Evolutionary conservation across 2,113 vertebrate species (phyloP).

Genomic region (Poecile atricapillus): DNA sequence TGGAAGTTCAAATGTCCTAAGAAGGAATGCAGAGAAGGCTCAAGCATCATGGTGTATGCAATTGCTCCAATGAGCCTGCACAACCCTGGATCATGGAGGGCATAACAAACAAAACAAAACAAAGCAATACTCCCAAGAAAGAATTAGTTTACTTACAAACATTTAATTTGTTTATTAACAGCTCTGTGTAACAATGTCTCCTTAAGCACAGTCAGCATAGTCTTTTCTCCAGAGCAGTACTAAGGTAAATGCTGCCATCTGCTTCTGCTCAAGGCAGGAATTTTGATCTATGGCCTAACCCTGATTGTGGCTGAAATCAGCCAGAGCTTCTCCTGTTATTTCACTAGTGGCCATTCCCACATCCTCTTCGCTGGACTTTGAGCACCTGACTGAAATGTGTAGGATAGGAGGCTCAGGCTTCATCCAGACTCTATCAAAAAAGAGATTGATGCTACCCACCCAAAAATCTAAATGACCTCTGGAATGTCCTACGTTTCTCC

Average conservation of each 20-base stretch:
- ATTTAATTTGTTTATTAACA: background rate
- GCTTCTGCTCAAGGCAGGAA: background rate
- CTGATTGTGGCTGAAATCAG: background rate
- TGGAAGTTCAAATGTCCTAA: background rate
- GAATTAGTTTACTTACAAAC: background rate
- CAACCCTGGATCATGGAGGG: background rate
- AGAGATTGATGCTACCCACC: background rate
- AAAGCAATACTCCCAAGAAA: background rate
- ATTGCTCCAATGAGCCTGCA: background rate
- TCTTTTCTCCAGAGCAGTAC: background rate
- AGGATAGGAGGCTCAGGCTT: background rate
- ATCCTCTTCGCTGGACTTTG: background rate
- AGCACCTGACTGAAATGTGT: background rate
- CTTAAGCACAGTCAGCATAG: fast-evolving
- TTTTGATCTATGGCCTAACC: background rate
- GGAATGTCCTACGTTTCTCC: background rate
- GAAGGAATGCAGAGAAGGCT: background rate
- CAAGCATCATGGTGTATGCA: fast-evolving
- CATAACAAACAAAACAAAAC: background rate
- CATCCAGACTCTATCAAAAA: background rate
- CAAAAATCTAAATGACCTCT: slow-evolving; percentile 1
- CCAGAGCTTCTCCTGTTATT: background rate
- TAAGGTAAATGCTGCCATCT: background rate
- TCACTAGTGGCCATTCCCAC: background rate
- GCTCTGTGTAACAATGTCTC: background rate